A percentile compares a stretch with the other conserved stretches of the same genome.
Evolutionary conservation across 35 echinoderm and acorn worm genomes (phyloP).

Genomic region (Holothuria glaberrima): DNA sequence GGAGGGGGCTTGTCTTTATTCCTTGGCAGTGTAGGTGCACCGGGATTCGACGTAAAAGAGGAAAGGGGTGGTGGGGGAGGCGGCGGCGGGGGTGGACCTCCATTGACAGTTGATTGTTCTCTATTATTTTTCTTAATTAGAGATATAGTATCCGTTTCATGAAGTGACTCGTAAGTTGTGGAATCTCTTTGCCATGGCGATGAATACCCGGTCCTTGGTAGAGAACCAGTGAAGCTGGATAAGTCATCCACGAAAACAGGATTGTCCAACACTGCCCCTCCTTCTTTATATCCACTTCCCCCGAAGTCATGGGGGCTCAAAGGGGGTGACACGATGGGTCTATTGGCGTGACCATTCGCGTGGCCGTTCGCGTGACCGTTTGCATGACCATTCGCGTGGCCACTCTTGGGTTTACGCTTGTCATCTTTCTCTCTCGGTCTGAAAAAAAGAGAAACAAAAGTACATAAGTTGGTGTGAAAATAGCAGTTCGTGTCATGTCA

Average conservation of each 20-base stretch:
- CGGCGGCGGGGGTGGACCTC: background rate
- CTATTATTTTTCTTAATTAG: background rate
- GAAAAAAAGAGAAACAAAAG: background rate
- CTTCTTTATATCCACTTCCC: background rate
- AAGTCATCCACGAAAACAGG: background rate
- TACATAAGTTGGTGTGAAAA: background rate
- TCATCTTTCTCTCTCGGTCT: background rate
- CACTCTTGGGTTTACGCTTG: no score
- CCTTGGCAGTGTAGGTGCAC: conserved; percentile 15
- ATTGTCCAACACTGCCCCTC: conserved; percentile 7
- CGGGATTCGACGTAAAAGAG: background rate
- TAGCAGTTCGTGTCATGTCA: no score
- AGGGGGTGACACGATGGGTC: background rate
- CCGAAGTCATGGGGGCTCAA: background rate
- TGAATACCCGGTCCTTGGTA: background rate
- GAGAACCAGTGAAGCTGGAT: background rate
- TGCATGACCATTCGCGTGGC: background rate
- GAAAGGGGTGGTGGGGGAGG: background rate
- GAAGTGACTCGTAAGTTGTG: background rate
- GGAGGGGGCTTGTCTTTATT: background rate
- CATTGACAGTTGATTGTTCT: background rate
- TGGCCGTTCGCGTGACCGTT: background rate
- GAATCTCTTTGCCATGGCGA: background rate
- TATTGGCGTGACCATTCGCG: background rate
- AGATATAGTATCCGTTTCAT: background rate